Percentiles rank a stretch among this genome's conserved stretches.
phyloP scores from a whole-genome alignment of 1,140 invertebrate species.

The Drosophila simulans region DNA sequence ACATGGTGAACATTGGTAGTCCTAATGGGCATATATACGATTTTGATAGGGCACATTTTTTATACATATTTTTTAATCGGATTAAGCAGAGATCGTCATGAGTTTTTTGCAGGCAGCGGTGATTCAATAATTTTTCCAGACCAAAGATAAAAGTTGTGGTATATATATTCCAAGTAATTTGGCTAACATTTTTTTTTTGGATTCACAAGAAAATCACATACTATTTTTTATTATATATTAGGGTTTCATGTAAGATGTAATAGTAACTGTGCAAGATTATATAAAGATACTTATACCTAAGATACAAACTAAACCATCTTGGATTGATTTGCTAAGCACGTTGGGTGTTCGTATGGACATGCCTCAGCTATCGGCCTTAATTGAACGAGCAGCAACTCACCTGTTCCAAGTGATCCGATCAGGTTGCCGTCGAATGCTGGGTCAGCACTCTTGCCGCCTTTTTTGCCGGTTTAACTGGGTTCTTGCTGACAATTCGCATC shows the following conservation, averaged over 20 bases:
- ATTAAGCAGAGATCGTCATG: background rate
- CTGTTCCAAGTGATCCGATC: slow-evolving; percentile 28
- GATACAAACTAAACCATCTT: no score
- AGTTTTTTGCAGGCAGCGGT: background rate
- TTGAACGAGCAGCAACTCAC: slow-evolving; percentile 18
- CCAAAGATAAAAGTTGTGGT: no score
- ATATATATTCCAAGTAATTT: no score
- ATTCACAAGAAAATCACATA: no score
- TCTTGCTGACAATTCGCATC: slow-evolving; percentile 17
- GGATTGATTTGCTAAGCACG: no score
- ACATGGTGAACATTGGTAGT: background rate
- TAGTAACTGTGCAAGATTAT: no score
- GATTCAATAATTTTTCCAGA: background rate
- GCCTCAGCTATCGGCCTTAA: slow-evolving; percentile 1
- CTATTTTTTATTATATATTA: no score
- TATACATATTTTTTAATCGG: background rate
- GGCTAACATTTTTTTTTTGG: no score
- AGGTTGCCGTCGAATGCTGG: slow-evolving; percentile 24
- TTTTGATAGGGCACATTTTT: background rate
- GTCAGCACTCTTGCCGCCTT: slow-evolving; percentile 35
- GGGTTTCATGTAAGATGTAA: no score
- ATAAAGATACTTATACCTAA: no score
- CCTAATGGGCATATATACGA: background rate
- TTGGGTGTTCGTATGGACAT: background rate
- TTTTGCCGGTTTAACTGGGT: background rate